Evolutionary conservation across 2,888 invertebrate genomes (phyloP), one percentile per base, ranked within the genome.

Genomic region (Coelogynopora nodosa): DNA sequence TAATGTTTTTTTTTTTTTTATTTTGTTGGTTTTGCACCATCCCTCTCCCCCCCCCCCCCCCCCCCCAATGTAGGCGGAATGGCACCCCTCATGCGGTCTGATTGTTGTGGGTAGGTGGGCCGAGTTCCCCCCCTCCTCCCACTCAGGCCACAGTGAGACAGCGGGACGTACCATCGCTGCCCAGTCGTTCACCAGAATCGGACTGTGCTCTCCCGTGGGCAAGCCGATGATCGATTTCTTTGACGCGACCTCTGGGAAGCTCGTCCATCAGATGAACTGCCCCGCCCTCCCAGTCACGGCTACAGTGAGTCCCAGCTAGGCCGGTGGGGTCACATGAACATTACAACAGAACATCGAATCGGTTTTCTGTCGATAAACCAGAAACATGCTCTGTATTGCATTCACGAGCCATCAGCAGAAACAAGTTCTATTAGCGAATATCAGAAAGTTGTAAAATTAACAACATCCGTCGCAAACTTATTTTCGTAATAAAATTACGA

Each of bases 31-130:
- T n/a, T n/a, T n/a, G n/a, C n/a, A n/a, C n/a, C n/a, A n/a, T n/a
- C n/a, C n/a, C n/a, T n/a, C n/a, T n/a, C n/a, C n/a, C n/a, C n/a
- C n/a, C n/a, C n/a, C n/a, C n/a, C n/a, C n/a, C n/a, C n/a, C n/a
- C n/a, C n/a, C n/a, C n/a, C n/a, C n/a, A n/a, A 49, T 49, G 18
- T 88, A 92, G 92, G 92, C 92, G 0, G 89, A 90, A 0, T 93
- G 93, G 93, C 92, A 93, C 88, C 92, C 93, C 2, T 88, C 91
- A 49, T 90, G 90, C 87, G 92, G 92, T 88, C 88, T 92, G 86
- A 90, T 92, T 5, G 91, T 92, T 0, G 90, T 91, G 67, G 92
- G 92, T 0, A 90, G 92, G 0, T 92, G 74, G 74, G 74, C 74
- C 23, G 23, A 74, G 74, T 74, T 23, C 27, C 74, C 74, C 74